Conservation (phyloP, 2,797 vertebrate species). For the Galaxias olidus region DNA sequence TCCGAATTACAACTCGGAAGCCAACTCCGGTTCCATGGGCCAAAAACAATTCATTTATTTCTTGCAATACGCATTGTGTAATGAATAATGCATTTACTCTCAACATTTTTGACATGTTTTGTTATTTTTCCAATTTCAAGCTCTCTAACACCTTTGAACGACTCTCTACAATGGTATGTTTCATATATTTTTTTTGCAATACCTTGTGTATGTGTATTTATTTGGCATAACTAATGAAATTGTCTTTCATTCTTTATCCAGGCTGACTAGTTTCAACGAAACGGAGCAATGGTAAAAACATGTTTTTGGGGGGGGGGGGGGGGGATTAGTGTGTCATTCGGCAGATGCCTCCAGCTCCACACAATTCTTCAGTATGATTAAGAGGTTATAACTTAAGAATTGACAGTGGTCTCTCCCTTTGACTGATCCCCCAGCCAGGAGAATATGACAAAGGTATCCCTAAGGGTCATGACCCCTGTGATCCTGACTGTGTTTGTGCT, state of each 20-base stretch:
- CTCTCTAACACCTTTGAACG: slow-evolving; percentile 51
- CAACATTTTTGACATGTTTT: background rate
- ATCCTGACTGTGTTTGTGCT: slow-evolving; percentile 92
- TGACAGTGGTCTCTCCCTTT: background rate
- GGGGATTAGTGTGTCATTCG: background rate
- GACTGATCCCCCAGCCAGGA: slow-evolving; percentile 63
- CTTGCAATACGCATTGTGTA: background rate
- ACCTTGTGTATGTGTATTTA: background rate
- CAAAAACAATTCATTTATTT: background rate
- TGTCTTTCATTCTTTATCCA: slow-evolving; percentile 50
- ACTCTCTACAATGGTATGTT: slow-evolving; percentile 59
- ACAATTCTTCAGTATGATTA: background rate
- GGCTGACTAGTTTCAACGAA: slow-evolving; percentile 69
- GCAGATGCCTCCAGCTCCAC: background rate
- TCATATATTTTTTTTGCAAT: slow-evolving; percentile 15
- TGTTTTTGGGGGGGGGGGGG: too few species aligned
- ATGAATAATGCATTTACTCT: too few species aligned
- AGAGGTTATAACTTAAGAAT: too few species aligned
- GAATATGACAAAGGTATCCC: slow-evolving; percentile 79
- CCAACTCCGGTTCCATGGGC: too few species aligned
- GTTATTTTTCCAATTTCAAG: slow-evolving; percentile 24
- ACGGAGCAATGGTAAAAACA: slow-evolving; percentile 73
- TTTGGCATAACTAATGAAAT: slow-evolving; percentile 23
- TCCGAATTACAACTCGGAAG: too few species aligned
- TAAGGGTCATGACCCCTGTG: slow-evolving; percentile 89